A percentile compares a stretch with the other conserved stretches of the same genome.
These are phyloP conservation scores for Orchesellides sinensis DNA, from an alignment of 2,888 invertebrate genomes.

Conservation along the genomic window DNA sequence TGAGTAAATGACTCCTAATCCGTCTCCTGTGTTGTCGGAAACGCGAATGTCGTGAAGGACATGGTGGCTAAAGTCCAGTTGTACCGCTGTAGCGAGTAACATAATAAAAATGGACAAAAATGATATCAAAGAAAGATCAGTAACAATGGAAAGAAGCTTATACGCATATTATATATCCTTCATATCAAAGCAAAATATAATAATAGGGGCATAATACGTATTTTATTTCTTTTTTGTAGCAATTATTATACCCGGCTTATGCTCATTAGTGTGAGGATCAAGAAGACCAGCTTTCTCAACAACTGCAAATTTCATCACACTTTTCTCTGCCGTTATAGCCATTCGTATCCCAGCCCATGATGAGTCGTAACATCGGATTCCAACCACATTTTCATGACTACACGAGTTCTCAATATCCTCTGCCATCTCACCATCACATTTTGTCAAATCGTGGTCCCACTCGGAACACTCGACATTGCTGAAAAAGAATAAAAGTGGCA, in stretches of 20 bases:
- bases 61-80: conserved; percentile 83
- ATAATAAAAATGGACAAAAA: conserved; percentile 28
- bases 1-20: conserved; percentile 94
- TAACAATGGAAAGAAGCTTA: not conserved
- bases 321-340: conserved; percentile 90
- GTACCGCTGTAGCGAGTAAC: conserved; percentile 81
- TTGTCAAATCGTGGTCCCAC: conserved; percentile 92
- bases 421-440: conserved; percentile 87
- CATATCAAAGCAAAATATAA: not conserved
- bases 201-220: too few relatives aligned
- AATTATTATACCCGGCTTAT: conserved; percentile 82
- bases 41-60: conserved; percentile 80
- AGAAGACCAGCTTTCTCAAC: conserved; percentile 93
- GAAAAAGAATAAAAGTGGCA: conserved; percentile 48
- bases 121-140: too few relatives aligned
- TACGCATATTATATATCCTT: not conserved
- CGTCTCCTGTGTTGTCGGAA: conserved; percentile 92
- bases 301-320: conserved; percentile 90
- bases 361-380: conserved; percentile 91
- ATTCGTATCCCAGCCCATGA: conserved; percentile 97
- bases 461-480: conserved; percentile 94
- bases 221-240: not conserved
- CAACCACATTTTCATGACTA: conserved; percentile 90
- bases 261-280: conserved; percentile 83
- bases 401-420: conserved; percentile 93